Base-by-base conservation (phyloP, 2,888 invertebrate species). In the Hoplodrina ambigua region DNA sequence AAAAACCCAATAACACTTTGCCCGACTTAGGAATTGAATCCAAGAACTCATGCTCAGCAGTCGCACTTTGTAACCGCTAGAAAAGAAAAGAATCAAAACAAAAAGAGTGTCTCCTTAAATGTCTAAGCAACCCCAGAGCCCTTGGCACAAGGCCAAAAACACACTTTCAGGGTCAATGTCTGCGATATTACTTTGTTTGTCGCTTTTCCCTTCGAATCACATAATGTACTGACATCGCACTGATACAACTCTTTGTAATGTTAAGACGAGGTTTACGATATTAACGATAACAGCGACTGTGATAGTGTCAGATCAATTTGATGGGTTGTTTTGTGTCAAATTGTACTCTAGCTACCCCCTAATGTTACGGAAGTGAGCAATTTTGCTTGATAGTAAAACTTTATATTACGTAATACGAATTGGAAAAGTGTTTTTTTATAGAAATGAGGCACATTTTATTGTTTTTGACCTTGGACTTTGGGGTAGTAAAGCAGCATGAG, bases 161-260 rank as follows among this genome's bases (percentile, higher is more conserved):
- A 61, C 44, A 25, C 49, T 67, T 62, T 69, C 82, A 84, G 30
- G 82, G 82, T 83, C 84, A 84, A 78, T 84, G 74, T 76, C 70
- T 81, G 55, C 57, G 54, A 78, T 74, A 83, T 83, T 81, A 71
- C 72, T 71, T 76, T 83, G 82, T 83, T 83, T 83, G 78, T 83
- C 76, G 60, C 64, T 64, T 63, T 72, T 71, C 25, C 76, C 49
- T 75, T 54, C 30, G 52, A 37, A 68, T 54, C 68, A 58, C 58
- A 57, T 70, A 57, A 78, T 80, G 52, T 78, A 62, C 67, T 57
- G 58, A 69, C 76, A 33, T 52, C 53, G 55, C 50, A 49, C 59
- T 69, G 55, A 75, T 69, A 69, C 64, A 58, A 44, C 54, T 54
- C 52, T 78, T 63, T 66, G 63, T 80, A 57, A 71, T 63, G 41